These are phyloP conservation scores for Glyphotaelius pellucidus DNA, from an alignment of 2,888 invertebrate species.

Conservation along the genomic window DNA sequence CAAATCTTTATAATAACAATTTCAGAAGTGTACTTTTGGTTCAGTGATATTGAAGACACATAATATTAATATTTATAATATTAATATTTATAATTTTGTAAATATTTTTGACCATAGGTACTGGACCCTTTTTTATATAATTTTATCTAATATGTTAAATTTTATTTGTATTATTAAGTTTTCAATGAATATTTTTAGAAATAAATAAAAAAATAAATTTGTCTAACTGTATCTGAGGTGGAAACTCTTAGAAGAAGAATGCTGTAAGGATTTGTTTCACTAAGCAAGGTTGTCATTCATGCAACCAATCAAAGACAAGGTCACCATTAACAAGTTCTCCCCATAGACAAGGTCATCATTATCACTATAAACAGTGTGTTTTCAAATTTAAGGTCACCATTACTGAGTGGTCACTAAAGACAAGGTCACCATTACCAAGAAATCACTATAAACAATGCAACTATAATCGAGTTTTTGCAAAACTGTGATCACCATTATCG, in stretches of 20 bases:
- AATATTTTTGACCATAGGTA: too few species aligned
- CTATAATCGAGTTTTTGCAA: neutral
- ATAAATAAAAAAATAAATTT: too few species aligned
- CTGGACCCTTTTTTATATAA: too few species aligned
- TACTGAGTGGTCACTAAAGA: neutral
- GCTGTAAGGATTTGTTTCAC: neutral
- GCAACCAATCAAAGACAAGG: neutral
- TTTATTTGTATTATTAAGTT: too few species aligned
- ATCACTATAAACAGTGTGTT: neutral
- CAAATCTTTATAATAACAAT: neutral
- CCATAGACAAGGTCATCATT: neutral
- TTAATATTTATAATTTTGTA: too few species aligned
- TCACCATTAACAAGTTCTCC: neutral
- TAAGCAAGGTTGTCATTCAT: too few species aligned
- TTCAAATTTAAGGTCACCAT: neutral
- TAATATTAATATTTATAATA: too few species aligned
- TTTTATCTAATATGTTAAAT: too few species aligned
- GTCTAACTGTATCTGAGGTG: neutral
- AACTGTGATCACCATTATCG: too few species aligned
- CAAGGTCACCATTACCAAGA: too few species aligned
- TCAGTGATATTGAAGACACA: neutral
- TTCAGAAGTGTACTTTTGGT: neutral
- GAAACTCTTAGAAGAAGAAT: neutral
- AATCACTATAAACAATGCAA: neutral
- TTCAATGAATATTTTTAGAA: too few species aligned